Evolutionary conservation across 2,113 vertebrate genomes (phyloP), one percentile per base, ranked within the genome.

Genomic region (Otocyon megalotis): DNA sequence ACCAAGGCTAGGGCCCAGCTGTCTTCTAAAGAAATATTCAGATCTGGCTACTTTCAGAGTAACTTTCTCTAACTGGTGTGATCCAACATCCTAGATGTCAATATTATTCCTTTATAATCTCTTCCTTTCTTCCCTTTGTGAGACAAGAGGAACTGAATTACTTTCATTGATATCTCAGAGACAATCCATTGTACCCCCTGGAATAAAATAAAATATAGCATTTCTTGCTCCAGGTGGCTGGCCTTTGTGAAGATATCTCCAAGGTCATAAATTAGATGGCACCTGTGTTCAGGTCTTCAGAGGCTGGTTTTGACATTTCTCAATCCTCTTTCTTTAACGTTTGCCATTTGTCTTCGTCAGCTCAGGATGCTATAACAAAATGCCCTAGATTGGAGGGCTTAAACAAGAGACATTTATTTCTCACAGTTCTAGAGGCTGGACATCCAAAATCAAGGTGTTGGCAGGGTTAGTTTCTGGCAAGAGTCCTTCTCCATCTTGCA

Each of bases 51-150:
- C 6, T 24, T 17, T 32, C 22, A 24, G 24, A 24, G 28, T 15
- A 48, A 54, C 15, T 28, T 22, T 7, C 50, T 35, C 79, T 80
- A 5, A 32, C 1, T 0, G 22, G 4, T 72, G 5, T 11, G 58
- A 13, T 19, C 12, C 54, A 6, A 8, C 37, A 28, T 85, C 17
- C n/a, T 58, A 15, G 22, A 89, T 35, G 16, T 79, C 62, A 63
- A 1, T 5, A n/a, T 17, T 30, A 3, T 3, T 3, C 4, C 22
- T 54, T 9, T 24, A 12, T 1, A 8, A 7, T 43, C 7, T 72
- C 58, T 28, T 79, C 53, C 22, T 83, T 48, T 77, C 30, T 15
- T 14, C 6, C 0, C 20, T 53, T 14, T n/a, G 30, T 67, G 32
- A 60, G 50, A 37, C 17, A 43, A 48, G n/a, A 4, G n/a, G 9